Evolutionary conservation across 2,888 invertebrate genomes (phyloP), one percentile per base, ranked within the genome.

Genomic region (Philereme vetulata): DNA sequence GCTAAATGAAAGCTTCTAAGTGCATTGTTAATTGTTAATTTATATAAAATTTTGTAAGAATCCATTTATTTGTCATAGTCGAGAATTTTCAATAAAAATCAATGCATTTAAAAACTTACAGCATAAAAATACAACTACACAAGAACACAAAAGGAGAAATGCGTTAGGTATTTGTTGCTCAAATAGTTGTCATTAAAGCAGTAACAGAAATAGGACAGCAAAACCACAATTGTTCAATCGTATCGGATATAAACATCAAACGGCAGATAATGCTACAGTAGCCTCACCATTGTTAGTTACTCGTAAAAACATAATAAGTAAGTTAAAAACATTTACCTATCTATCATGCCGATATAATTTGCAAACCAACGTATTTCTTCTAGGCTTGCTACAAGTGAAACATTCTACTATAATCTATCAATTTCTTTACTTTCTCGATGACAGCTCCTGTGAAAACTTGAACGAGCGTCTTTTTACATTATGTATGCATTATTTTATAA

Each of bases 1-100:
- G 82, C 73, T 59, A 62, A 54, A 57, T 65, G 68, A 71, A 75
- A 71, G 64, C 65, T 58, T 60, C 53, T n/a, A 63, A 65, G 48
- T 56, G 64, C 59, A 72, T 77, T 75, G 68, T 75, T 65, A 64
- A 55, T 34, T 50, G 50, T 61, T 46, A 50, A 62, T 52, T 44
- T 51, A 33, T 48, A 56, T 33, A 33, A 11, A 42, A 0, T 43
- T 43, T 11, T 5, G 11, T 43, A 11, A 43, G 11, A 43, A 4
- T 40, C 40, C 8, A 36, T 8, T 8, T 0, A 36, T 36, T 21
- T 21, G 21, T 21, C 1, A 21, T 2, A 2, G 21, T 21, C 21
- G 21, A 21, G 36, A 1, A 8, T 36, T 36, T 36, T 42, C 1
- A 4, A 4, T 42, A 42, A 7, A 21, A 21, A 21, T 21, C 21